phyloP scores from a whole-genome alignment of 1,140 invertebrate species.

The Brachionus koreanus region DNA sequence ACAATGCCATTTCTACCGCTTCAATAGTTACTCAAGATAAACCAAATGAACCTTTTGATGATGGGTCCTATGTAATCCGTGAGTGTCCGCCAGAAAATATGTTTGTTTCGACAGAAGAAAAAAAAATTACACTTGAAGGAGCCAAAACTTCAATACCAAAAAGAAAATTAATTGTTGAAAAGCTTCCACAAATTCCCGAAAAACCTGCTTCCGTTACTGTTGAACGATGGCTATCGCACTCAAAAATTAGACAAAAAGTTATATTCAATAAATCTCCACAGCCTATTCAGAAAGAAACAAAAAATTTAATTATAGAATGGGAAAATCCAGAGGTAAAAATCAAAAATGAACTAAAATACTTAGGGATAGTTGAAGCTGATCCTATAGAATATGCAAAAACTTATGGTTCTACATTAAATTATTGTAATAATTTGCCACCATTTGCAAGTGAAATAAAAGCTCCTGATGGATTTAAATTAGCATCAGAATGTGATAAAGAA shows the following conservation, averaged over 20 bases:
- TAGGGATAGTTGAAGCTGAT: slow-evolving; percentile 6
- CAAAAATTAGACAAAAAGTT: slow-evolving; percentile 17
- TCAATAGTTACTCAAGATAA: no score
- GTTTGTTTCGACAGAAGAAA: not conserved
- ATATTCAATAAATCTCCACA: not conserved
- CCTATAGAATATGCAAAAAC: not conserved
- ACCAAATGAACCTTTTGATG: no score
- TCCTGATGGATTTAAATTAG: not conserved
- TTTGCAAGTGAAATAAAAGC: not conserved
- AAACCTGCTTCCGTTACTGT: not conserved
- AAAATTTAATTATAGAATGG: slow-evolving; percentile 43
- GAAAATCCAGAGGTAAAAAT: not conserved
- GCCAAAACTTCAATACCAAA: not conserved
- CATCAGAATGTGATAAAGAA: not conserved
- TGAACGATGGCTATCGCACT: slow-evolving; percentile 37
- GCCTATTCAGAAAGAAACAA: not conserved
- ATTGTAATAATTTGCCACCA: not conserved
- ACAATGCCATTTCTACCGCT: no score
- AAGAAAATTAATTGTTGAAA: slow-evolving; percentile 30
- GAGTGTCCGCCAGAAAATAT: not conserved
- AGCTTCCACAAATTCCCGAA: not conserved
- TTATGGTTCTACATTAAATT: not conserved
- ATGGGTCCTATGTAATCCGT: not conserved
- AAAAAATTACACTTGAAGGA: not conserved
- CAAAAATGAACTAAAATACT: slow-evolving; percentile 13